These are phyloP conservation scores for Phenganax stokvisi DNA, from an alignment of 92 coral and sea anemone genomes.

Conservation along the genomic window DNA sequence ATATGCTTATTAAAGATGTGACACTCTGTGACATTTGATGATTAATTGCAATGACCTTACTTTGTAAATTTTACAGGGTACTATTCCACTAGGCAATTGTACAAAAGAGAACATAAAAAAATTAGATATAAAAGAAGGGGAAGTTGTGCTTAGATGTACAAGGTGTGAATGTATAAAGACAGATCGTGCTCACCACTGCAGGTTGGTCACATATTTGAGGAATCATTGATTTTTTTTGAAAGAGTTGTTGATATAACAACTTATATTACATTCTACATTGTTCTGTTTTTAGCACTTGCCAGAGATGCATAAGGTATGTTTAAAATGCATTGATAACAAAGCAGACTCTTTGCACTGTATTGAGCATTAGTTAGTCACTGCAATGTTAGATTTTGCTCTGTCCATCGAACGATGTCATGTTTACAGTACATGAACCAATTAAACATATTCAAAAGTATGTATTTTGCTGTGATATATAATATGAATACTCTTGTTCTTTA, in stretches of 20 bases:
- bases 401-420: too few relatives aligned
- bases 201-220: conserved; percentile 43
- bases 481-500: conserved; percentile 27
- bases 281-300: conserved; percentile 67
- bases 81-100: conserved; percentile 93
- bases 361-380: too few relatives aligned
- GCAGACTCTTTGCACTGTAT: background rate
- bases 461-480: background rate
- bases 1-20: background rate
- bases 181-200: conserved; percentile 97
- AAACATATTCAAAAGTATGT: background rate
- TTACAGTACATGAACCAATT: too few relatives aligned
- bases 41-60: background rate
- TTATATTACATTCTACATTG: background rate
- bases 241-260: background rate
- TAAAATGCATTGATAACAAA: background rate
- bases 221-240: background rate
- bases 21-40: background rate
- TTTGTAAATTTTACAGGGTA: conserved; percentile 56
- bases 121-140: conserved; percentile 76
- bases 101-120: conserved; percentile 83
- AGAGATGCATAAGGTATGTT: conserved; percentile 89
- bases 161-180: conserved; percentile 95
- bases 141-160: conserved; percentile 84
- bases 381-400: too few relatives aligned